Evolutionary conservation across 2,113 vertebrate genomes (phyloP).

Genomic region (Aphyosemion australe): DNA sequence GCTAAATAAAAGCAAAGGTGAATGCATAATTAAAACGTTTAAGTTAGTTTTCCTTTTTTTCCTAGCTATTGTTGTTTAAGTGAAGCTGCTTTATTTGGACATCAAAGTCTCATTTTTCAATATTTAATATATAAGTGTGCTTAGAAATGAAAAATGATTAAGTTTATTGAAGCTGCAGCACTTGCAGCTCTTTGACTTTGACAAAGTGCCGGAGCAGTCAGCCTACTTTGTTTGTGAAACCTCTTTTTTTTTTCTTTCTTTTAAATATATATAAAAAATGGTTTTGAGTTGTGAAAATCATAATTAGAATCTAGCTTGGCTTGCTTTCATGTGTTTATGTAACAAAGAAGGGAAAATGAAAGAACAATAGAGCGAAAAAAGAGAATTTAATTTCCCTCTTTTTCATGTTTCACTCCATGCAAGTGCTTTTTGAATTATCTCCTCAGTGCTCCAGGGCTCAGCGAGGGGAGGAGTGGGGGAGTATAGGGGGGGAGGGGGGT

Average conservation of each 20-base stretch:
- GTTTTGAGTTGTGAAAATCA: constrained; percentile 69
- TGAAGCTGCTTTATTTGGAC: constrained; percentile 13
- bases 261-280: constrained; percentile 30
- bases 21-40: neutral
- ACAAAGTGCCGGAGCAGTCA: constrained; percentile 68
- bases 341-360: constrained; percentile 68
- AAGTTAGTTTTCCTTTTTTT: neutral
- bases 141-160: constrained; percentile 25
- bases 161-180: constrained; percentile 56
- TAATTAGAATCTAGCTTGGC: constrained; percentile 75
- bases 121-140: constrained; percentile 32
- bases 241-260: constrained; percentile 50
- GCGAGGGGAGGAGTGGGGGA: constrained; percentile 55
- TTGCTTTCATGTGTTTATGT: constrained; percentile 73
- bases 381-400: constrained; percentile 75
- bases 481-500: constrained; percentile 19
- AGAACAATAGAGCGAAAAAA: constrained; percentile 76
- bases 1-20: neutral
- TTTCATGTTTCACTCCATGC: constrained; percentile 73
- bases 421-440: constrained; percentile 79
- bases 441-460: constrained; percentile 69
- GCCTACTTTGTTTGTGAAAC: constrained; percentile 68
- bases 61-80: neutral
- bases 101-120: constrained; percentile 29
- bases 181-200: constrained; percentile 64